Conservation (phyloP, 1,140 invertebrate species). For the Nixonia krombeini region DNA sequence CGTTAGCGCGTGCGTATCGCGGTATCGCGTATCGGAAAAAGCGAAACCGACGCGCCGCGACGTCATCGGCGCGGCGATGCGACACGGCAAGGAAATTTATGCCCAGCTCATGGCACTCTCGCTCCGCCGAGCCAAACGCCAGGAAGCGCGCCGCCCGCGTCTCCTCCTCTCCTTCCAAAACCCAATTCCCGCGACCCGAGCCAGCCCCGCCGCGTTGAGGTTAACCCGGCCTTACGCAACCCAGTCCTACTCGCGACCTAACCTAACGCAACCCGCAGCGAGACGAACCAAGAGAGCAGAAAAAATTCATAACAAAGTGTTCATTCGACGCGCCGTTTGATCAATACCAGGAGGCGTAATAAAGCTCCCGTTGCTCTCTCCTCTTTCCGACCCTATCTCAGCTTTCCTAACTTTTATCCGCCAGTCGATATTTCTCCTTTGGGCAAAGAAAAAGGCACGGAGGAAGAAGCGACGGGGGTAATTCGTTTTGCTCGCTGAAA, state of each 20-base stretch:
- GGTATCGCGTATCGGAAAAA: conserved; percentile 22
- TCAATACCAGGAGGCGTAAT: conserved; percentile 37
- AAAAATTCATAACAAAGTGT: too few relatives aligned
- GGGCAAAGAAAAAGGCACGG: conserved; percentile 31
- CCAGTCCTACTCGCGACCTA: too few relatives aligned
- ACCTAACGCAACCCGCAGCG: too few relatives aligned
- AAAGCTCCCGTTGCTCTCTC: conserved; percentile 11
- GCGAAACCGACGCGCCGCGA: not conserved
- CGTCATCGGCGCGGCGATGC: not conserved
- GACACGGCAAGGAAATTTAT: conserved; percentile 1
- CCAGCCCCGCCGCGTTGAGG: not conserved
- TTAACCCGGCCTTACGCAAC: too few relatives aligned
- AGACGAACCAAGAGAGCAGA: too few relatives aligned
- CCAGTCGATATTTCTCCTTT: conserved; percentile 26
- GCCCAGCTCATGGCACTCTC: not conserved
- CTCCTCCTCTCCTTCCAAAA: conserved; percentile 8
- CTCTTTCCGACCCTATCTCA: not conserved
- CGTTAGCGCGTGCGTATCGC: conserved; percentile 24
- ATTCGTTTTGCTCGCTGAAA: conserved; percentile 47
- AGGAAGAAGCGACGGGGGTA: conserved; percentile 42
- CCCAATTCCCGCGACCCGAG: too few relatives aligned
- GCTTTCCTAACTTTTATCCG: conserved; percentile 7
- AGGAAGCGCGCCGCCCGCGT: not conserved
- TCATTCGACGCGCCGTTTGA: too few relatives aligned
- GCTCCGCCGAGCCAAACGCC: not conserved